These are phyloP conservation scores for Solea senegalensis DNA, from an alignment of 2,113 vertebrate genomes.

Conservation along the genomic window DNA sequence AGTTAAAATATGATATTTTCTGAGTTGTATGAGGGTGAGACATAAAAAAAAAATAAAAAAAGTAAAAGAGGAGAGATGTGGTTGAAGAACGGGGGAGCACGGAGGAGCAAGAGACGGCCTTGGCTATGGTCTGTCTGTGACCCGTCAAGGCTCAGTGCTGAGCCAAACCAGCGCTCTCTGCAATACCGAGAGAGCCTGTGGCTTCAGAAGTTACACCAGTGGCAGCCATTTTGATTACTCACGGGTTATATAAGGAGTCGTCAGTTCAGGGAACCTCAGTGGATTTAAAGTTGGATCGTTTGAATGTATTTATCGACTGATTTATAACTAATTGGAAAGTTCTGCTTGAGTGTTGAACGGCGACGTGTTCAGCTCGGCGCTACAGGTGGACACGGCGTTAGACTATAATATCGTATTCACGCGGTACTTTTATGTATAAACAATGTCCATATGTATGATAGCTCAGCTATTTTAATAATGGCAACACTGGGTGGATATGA, in stretches of 20 bases:
- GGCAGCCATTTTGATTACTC: slow-evolving; percentile 43
- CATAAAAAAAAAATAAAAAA: too few species aligned
- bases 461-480: too few species aligned
- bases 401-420: too few species aligned
- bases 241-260: slow-evolving; percentile 35
- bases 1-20: not conserved
- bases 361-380: too few species aligned
- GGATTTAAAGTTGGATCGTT: slow-evolving; percentile 5
- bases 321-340: too few species aligned
- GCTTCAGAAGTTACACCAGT: slow-evolving; percentile 37
- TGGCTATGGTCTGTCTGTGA: slow-evolving; percentile 53
- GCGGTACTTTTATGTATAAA: too few species aligned
- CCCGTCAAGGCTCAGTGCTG: slow-evolving; percentile 25
- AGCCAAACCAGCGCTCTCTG: slow-evolving; percentile 49
- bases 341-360: too few species aligned
- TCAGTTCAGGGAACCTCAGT: slow-evolving; percentile 10
- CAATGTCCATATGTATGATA: too few species aligned
- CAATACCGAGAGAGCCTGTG: slow-evolving; percentile 33
- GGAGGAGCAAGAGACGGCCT: slow-evolving; percentile 45
- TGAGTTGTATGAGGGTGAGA: slow-evolving; percentile 12
- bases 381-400: too few species aligned
- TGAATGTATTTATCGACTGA: too few species aligned
- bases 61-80: slow-evolving; percentile 6
- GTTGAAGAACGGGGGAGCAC: slow-evolving; percentile 1
- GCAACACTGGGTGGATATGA: too few species aligned